phyloP scores from a whole-genome alignment of 2,888 invertebrate genomes.

The Petrolisthes cinctipes region DNA sequence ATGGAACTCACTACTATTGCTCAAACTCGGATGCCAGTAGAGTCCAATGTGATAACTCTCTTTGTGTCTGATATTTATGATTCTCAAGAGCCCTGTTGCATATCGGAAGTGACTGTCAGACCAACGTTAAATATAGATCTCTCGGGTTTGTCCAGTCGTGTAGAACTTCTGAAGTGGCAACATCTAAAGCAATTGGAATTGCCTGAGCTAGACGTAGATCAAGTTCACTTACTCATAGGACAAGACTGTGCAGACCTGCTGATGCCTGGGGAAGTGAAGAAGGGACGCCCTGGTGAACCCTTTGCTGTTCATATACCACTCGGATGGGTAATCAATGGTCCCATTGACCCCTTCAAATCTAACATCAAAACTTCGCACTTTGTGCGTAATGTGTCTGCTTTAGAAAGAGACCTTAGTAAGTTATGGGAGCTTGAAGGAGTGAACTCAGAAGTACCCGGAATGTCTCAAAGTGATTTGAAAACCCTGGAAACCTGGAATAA shows the following conservation, averaged over 20 bases:
- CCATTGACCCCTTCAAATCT: conserved; percentile 25
- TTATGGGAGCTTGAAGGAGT: conserved; percentile 33
- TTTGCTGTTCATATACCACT: conserved; percentile 19
- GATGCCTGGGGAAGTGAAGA: conserved; percentile 25
- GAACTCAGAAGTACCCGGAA: conserved; percentile 21
- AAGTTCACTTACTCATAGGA: conserved; percentile 34
- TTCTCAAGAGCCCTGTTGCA: conserved; percentile 2
- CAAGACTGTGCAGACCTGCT: conserved; percentile 36
- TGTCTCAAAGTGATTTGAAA: conserved; percentile 24
- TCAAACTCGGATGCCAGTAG: conserved; percentile 13
- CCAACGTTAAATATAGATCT: conserved; percentile 34
- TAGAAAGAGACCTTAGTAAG: background rate
- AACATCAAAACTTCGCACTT: background rate
- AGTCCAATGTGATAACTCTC: conserved; percentile 26
- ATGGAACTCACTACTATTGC: conserved; percentile 34
- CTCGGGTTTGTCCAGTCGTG: conserved; percentile 20
- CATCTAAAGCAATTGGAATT: conserved; percentile 10
- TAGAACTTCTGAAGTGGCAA: conserved; percentile 22
- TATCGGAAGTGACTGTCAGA: conserved; percentile 30
- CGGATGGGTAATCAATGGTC: conserved; percentile 31
- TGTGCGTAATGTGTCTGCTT: background rate
- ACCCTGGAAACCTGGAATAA: conserved; percentile 22
- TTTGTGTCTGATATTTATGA: conserved; percentile 18
- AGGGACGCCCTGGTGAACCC: conserved; percentile 26
- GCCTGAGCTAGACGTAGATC: conserved; percentile 21